A percentile compares a stretch with the other conserved stretches of the same genome.
These are phyloP conservation scores for Nettapus auritus DNA, from an alignment of 2,113 vertebrate genomes.

Conservation along the genomic window DNA sequence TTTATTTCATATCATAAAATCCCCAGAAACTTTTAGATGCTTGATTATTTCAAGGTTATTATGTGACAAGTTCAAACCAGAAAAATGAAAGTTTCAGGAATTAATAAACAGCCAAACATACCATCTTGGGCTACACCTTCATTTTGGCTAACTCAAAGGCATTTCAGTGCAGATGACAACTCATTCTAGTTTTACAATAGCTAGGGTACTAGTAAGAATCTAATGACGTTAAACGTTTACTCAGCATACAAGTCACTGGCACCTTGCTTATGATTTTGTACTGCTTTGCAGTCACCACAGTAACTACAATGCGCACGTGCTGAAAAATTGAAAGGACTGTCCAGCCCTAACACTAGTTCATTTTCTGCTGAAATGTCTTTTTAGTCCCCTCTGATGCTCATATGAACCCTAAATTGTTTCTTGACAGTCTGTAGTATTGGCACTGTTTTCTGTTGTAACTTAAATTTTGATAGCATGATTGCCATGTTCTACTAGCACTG, in stretches of 20 bases:
- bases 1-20: not conserved
- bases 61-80: not conserved
- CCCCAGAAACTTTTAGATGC: not conserved
- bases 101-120: not conserved
- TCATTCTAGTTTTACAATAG: not conserved
- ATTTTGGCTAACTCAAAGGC: not conserved
- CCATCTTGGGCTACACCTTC: not conserved
- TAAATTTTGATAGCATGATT: not conserved
- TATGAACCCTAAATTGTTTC: not conserved
- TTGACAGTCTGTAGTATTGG: not conserved
- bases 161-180: not conserved
- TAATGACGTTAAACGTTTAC: not conserved
- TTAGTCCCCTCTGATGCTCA: not conserved
- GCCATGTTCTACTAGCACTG: not conserved
- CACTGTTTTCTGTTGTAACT: not conserved
- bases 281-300: not conserved
- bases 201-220: not conserved
- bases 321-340: not conserved
- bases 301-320: not conserved
- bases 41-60: not conserved
- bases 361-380: not conserved
- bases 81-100: not conserved
- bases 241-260: not conserved
- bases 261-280: not conserved
- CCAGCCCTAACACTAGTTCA: not conserved